phyloP scores from a whole-genome alignment of 2,888 invertebrate species.

The Torymus texanus region DNA sequence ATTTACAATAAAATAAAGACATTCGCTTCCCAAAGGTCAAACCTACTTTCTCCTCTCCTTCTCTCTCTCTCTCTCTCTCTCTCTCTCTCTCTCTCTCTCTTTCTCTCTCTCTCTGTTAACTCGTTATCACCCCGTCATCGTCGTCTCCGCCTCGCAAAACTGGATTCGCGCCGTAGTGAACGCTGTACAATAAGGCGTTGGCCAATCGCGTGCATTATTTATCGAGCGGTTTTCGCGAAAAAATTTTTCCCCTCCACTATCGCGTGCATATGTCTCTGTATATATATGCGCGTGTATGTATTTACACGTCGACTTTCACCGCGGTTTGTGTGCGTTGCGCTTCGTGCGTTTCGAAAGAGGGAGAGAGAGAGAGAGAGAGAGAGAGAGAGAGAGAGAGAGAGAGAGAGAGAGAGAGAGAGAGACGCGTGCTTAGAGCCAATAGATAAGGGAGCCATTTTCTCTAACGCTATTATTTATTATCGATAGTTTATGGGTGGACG shows the following conservation, averaged over 20 bases:
- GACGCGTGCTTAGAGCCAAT: not conserved
- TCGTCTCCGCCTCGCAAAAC: not conserved
- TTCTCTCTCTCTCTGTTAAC: no score
- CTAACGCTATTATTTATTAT: constrained; percentile 30
- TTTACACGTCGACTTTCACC: constrained; percentile 38
- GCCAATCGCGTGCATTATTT: constrained; percentile 40
- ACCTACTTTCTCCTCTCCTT: no score
- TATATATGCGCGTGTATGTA: no score
- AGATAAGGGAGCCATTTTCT: constrained; percentile 33
- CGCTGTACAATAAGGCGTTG: constrained; percentile 5
- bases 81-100: constrained; percentile 1
- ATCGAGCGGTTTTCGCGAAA: constrained; percentile 39
- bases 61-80: not conserved
- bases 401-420: no score
- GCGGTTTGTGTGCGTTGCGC: no score
- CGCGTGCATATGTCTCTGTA: no score
- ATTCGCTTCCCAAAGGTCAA: no score
- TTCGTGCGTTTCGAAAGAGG: constrained; percentile 42
- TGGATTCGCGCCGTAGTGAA: constrained; percentile 19
- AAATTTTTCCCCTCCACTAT: constrained; percentile 1
- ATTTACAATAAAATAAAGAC: no score
- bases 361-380: no score
- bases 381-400: no score
- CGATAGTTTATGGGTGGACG: constrained; percentile 22
- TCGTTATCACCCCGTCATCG: not conserved